Evolutionary conservation across 2,888 invertebrate species (phyloP), one percentile per base, ranked within the genome.

Genomic region (Rhynchonema sp.): DNA sequence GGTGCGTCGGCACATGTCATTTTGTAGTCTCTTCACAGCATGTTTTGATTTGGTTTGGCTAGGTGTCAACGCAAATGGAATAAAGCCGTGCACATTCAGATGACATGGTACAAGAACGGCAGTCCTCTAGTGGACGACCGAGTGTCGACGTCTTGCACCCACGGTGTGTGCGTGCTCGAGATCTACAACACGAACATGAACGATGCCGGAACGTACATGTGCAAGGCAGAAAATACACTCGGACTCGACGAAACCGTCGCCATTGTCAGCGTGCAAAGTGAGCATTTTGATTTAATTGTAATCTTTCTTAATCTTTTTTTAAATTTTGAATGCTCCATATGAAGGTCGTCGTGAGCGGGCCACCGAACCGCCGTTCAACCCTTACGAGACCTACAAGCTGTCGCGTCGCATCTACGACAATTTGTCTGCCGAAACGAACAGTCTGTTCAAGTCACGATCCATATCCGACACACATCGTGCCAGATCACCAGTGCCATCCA

Each of bases 111-210:
- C 80, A 96, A 94, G 77, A 92, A 96, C 73, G 86, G 84, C 65
- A 82, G 84, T 56, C 94, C 94, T 75, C 79, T 99, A 30, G 84
- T 85, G 73, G 88, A 91, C 69, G 71, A 72, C 58, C 72, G 74
- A 46, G 92, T 87, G 75, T 82, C 87, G 59, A 88, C 91, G 84
- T 82, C 84, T 2, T 84, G 86, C 73, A 82, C 89, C 1, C 90
- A 91, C 75, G 98, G 98, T 67, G 92, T 99, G 55, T 86, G 92
- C 59, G 89, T 92, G 0, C 82, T 98, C 79, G 98, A 99, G 80
- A 91, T 98, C 68, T 82, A 87, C 65, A 88, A 89, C 76, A 91
- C 92, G 74, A 84, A 85, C 69, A 85, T 90, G 0, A 85, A 85
- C 62, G 98, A 99, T 79, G 89, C 91, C 64, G 98, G 98, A 66